Percentiles rank a stretch among this genome's conserved stretches.
Evolutionary conservation across 30 jellyfish, hydroid and myxozoan species (phyloP).

Genomic region (Aurelia aurita): DNA sequence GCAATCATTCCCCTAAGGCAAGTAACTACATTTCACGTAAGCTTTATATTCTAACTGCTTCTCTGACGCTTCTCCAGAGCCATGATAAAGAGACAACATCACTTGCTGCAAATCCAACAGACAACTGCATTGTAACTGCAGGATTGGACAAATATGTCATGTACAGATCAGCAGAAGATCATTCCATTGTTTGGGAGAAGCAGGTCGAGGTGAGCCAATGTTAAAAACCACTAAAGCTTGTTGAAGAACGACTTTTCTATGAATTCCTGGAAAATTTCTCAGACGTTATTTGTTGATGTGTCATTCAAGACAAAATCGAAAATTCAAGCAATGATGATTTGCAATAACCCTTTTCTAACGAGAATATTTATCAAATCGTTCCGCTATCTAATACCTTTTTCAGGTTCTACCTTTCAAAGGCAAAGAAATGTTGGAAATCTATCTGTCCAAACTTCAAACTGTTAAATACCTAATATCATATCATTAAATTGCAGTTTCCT

Average conservation of each 20-base stretch:
- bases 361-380: no score
- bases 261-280: no score
- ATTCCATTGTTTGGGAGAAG: slow-evolving; percentile 56
- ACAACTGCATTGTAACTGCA: slow-evolving; percentile 39
- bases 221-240: neutral
- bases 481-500: slow-evolving; percentile 14
- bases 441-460: no score
- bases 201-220: slow-evolving; percentile 18
- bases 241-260: no score
- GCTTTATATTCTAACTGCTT: neutral
- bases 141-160: slow-evolving; percentile 47
- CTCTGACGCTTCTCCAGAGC: slow-evolving; percentile 29
- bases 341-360: no score
- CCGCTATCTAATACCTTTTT: no score
- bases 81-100: slow-evolving; percentile 57
- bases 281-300: no score
- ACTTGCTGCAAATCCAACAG: slow-evolving; percentile 52
- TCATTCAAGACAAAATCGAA: no score
- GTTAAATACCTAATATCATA: no score
- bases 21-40: neutral
- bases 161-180: slow-evolving; percentile 42
- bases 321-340: no score
- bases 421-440: no score
- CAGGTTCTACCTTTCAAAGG: no score
- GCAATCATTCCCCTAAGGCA: neutral